Percentiles rank a stretch among this genome's conserved stretches.
These are phyloP conservation scores for Ectemnius continuus DNA, from an alignment of 2,888 invertebrate genomes.

Conservation along the genomic window DNA sequence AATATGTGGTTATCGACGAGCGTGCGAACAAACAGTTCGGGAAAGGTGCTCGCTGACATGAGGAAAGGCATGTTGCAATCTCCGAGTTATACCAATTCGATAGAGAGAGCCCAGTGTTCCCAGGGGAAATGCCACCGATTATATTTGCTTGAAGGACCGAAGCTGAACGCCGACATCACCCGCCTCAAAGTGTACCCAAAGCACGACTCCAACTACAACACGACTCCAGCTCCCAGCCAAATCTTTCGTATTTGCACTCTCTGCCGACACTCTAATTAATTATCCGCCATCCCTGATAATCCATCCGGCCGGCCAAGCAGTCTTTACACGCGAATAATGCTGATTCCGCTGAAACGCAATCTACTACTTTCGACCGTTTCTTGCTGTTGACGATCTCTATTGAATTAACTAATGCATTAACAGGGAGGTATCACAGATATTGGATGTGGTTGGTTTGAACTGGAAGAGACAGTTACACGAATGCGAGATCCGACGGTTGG, in stretches of 20 bases:
- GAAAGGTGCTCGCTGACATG: no score
- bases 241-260: slow-evolving; percentile 64
- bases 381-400: no score
- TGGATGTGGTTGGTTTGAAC: no score
- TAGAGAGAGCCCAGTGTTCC: slow-evolving; percentile 33
- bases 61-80: no score
- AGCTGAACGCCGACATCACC: slow-evolving; percentile 27
- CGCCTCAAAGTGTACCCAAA: slow-evolving; percentile 27
- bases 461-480: no score
- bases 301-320: slow-evolving; percentile 40
- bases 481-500: no score
- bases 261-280: slow-evolving; percentile 74
- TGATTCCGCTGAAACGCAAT: no score
- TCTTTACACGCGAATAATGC: no score
- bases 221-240: slow-evolving; percentile 43
- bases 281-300: slow-evolving; percentile 68
- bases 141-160: slow-evolving; percentile 69
- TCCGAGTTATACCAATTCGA: no score
- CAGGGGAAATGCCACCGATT: slow-evolving; percentile 67
- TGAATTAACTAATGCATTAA: no score
- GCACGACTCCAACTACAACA: slow-evolving; percentile 3
- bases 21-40: neutral
- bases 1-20: neutral
- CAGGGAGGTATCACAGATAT: no score
- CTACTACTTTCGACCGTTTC: no score